Conservation (phyloP, 2,888 invertebrate species). For the Strigamia crassipes region DNA sequence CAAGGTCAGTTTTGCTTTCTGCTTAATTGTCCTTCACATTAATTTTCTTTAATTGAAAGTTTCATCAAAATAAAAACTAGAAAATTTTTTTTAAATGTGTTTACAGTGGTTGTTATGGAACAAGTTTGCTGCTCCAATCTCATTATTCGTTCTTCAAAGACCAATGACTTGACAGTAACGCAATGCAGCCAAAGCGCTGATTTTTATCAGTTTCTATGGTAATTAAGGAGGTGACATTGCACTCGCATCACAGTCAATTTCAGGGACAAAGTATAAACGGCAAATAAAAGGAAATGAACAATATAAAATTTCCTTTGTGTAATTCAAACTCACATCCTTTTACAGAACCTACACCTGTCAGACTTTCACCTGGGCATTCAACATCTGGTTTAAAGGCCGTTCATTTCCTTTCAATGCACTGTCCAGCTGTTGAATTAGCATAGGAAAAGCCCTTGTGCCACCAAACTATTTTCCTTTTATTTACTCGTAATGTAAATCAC, state of each 20-base stretch:
- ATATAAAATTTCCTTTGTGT: slow-evolving; percentile 11
- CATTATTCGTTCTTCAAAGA: slow-evolving; percentile 20
- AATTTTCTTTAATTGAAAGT: slow-evolving; percentile 3
- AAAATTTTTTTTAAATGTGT: neutral
- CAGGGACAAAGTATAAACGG: slow-evolving; percentile 27
- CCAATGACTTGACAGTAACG: slow-evolving; percentile 25
- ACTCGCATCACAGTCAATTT: slow-evolving; percentile 2
- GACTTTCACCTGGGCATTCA: slow-evolving; percentile 29
- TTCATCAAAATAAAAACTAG: neutral
- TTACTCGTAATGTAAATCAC: neutral
- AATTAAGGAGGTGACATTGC: slow-evolving; percentile 32
- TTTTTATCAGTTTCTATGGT: slow-evolving; percentile 12
- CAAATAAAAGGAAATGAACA: neutral
- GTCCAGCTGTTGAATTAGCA: slow-evolving; percentile 13
- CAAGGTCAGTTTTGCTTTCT: neutral
- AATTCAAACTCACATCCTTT: slow-evolving; percentile 20
- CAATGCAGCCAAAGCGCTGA: slow-evolving; percentile 31
- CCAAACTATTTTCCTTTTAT: neutral
- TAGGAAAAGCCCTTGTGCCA: neutral
- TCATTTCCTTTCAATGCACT: neutral
- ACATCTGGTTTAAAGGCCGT: slow-evolving; percentile 28
- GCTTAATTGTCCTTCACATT: neutral
- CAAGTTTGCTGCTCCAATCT: neutral
- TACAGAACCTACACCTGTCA: neutral
- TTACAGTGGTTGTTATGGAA: slow-evolving; percentile 17